Evolutionary conservation across 2,113 vertebrate genomes (phyloP).

Genomic region (Eidolon helvum): DNA sequence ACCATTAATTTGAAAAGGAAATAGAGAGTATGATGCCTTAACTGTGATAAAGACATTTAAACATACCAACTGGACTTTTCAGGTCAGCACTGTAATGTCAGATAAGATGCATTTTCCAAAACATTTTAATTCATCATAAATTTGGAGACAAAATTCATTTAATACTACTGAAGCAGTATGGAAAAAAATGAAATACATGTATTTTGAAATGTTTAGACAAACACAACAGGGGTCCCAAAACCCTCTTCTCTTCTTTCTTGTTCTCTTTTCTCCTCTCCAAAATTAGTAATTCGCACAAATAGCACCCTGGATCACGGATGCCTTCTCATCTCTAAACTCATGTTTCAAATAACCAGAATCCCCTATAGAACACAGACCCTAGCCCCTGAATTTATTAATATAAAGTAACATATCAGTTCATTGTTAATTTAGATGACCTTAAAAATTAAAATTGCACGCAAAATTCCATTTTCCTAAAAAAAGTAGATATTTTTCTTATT

Average conservation of each 20-base stretch:
- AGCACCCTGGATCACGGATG: neutral
- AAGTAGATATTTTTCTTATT: neutral
- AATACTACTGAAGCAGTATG: neutral
- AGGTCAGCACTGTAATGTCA: neutral
- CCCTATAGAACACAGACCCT: neutral
- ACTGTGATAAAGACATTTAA: neutral
- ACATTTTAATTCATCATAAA: neutral
- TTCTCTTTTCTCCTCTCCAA: neutral
- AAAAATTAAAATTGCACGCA: slow-evolving; percentile 23
- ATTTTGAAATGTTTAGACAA: slow-evolving; percentile 44
- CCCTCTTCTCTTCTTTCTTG: neutral
- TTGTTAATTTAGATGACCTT: neutral
- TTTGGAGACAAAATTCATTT: neutral
- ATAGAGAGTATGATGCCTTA: neutral
- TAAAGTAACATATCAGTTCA: neutral
- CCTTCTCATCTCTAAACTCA: slow-evolving; percentile 24
- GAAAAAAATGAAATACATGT: neutral
- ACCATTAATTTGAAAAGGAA: neutral
- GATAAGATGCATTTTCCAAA: neutral
- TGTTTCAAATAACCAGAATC: neutral
- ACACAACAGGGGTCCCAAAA: neutral
- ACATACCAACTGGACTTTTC: neutral
- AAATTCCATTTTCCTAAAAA: slow-evolving; percentile 31
- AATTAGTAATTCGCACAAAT: neutral
- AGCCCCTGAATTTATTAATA: neutral